Base-by-base conservation (phyloP, 2,888 invertebrate species). In the Eudemis profundana region DNA sequence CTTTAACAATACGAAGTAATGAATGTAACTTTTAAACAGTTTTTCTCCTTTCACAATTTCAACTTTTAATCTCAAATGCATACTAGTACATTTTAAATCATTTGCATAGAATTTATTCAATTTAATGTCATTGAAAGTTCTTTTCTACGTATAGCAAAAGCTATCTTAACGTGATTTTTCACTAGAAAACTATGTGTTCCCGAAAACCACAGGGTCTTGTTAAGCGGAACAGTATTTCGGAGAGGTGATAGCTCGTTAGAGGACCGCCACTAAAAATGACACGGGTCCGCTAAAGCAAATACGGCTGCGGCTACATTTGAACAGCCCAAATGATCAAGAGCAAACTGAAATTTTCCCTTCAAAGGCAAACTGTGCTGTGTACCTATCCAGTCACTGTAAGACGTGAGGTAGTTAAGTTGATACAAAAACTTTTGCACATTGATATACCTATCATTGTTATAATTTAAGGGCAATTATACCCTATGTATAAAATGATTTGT, bases 231-330 rank as follows among this genome's bases (percentile, higher is more conserved):
- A 65, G 63, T 50, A 57, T 69, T 67, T 71, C 59, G 63, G 61
- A 62, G 67, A 66, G 61, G 67, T 69, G 68, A 71, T 66, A 71
- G 70, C 71, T 71, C 74, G 73, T 77, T 81, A 77, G 75, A 74
- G 76, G 68, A 70, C 69, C 62, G 71, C 71, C 71, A 76, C 79
- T 74, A 84, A 83, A 84, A 81, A 74, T 85, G 72, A 79, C 84
- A 85, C 78, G 69, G 70, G 62, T 68, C 69, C 72, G 83, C 75
- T 72, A 82, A 81, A 78, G 77, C 76, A 81, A 84, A 84, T 76
- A 79, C n/a, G 17, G 27, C 46, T 38, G 36, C 73, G 57, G 66
- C 67, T 57, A 57, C 57, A 59, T 56, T 70, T 69, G 67, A 54
- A 65, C 64, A 66, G 65, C 50, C 66, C 57, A 67, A 60, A 42